Conservation (phyloP, 2,113 vertebrate species). For the Pluvialis apricaria region DNA sequence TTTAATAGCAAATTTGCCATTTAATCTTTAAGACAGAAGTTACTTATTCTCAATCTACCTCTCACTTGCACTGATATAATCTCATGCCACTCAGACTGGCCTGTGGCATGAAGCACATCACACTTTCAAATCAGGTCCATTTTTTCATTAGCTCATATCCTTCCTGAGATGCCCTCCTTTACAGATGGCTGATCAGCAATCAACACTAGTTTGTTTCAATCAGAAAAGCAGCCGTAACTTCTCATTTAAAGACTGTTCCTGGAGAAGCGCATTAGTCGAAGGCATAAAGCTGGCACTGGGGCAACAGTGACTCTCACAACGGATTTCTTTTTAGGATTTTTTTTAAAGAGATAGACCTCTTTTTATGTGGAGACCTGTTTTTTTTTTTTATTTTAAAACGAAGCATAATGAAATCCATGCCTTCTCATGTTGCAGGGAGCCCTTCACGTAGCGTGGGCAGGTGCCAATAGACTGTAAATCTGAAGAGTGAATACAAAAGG, state of each 20-base stretch:
- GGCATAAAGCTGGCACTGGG: conserved; percentile 61
- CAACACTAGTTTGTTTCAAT: conserved; percentile 92
- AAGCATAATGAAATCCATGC: conserved; percentile 33
- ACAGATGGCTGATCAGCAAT: conserved; percentile 93
- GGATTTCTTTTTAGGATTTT: conserved; percentile 47
- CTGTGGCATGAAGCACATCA: conserved; percentile 76
- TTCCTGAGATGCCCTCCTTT: conserved; percentile 86
- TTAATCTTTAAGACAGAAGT: conserved; percentile 78
- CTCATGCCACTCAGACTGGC: conserved; percentile 69
- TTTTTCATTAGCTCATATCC: conserved; percentile 89
- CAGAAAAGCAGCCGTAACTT: conserved; percentile 82
- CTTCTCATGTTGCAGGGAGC: background rate
- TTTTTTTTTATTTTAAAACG: background rate
- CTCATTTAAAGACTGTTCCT: conserved; percentile 80
- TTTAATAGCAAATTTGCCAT: conserved; percentile 73
- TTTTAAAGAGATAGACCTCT: conserved; percentile 55
- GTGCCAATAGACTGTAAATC: conserved; percentile 53
- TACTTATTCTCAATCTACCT: conserved; percentile 75
- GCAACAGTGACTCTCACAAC: conserved; percentile 28
- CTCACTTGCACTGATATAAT: conserved; percentile 61
- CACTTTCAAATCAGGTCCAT: conserved; percentile 85
- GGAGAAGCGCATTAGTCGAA: conserved; percentile 64
- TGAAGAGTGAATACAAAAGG: conserved; percentile 44
- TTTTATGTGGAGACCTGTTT: background rate
- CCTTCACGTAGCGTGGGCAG: background rate